Conservation (phyloP, 2,797 vertebrate species). For the Urosaurus nigricauda region DNA sequence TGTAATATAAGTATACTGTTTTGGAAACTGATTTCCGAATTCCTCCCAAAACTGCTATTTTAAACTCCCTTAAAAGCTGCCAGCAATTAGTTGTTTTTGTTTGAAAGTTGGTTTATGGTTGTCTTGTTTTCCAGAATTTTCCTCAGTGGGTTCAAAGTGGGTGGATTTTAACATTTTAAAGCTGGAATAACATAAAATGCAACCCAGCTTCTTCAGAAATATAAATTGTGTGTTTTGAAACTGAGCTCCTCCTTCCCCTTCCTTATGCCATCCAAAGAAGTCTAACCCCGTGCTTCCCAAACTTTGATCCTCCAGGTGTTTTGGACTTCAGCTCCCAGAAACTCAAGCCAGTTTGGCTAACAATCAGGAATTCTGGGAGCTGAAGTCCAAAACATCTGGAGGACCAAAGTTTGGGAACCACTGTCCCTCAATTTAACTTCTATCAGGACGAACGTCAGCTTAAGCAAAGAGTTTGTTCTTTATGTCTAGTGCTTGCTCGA, state of each 20-base stretch:
- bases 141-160: too few species aligned
- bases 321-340: too few species aligned
- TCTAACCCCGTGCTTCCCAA: too few species aligned
- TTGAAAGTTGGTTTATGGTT: neutral
- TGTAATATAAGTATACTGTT: neutral
- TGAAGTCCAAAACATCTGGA: too few species aligned
- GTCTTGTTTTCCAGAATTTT: neutral
- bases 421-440: constrained; percentile 24
- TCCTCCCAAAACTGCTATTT: neutral
- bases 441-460: constrained; percentile 11
- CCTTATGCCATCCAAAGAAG: too few species aligned
- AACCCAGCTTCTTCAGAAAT: neutral
- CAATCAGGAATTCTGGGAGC: too few species aligned
- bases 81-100: neutral
- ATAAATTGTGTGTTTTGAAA: too few species aligned
- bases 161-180: neutral
- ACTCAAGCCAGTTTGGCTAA: too few species aligned
- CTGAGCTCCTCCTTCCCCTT: neutral
- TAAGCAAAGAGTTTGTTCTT: constrained; percentile 3
- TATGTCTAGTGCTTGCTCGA: neutral
- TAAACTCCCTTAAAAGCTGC: neutral
- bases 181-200: neutral
- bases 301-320: too few species aligned
- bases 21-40: neutral
- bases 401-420: too few species aligned